These are phyloP conservation scores for Tenualosa thibaudeaui DNA, from an alignment of 2,797 vertebrate genomes.

Conservation along the genomic window DNA sequence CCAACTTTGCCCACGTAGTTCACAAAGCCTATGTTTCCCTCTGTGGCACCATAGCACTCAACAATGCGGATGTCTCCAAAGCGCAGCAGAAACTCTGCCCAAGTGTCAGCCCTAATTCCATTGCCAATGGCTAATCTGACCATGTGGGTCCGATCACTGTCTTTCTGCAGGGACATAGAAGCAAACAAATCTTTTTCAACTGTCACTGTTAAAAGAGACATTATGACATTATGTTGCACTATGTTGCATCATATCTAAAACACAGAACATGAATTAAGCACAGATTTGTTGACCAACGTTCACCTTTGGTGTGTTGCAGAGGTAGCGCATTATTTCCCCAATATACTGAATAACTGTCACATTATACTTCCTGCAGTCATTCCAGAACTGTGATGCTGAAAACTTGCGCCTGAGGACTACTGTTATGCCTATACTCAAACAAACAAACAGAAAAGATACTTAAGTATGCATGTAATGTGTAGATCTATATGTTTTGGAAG, in stretches of 20 bases:
- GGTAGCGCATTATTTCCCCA: constrained; percentile 86
- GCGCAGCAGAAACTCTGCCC: constrained; percentile 80
- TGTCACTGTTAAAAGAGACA: not conserved
- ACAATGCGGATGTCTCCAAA: constrained; percentile 79
- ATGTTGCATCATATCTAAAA: not conserved
- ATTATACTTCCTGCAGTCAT: constrained; percentile 85
- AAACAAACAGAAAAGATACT: not conserved
- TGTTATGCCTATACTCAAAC: constrained; percentile 74
- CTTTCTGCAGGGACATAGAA: constrained; percentile 63
- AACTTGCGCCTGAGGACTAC: constrained; percentile 81
- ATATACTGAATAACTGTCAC: constrained; percentile 88
- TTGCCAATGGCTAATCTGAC: constrained; percentile 82
- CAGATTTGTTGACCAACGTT: constrained; percentile 15
- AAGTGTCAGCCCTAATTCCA: constrained; percentile 78
- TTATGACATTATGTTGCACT: not conserved
- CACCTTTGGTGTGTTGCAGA: constrained; percentile 83
- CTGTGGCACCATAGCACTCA: constrained; percentile 86
- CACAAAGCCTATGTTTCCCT: constrained; percentile 81
- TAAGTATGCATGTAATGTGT: no score
- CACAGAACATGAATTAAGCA: not conserved
- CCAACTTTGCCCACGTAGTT: constrained; percentile 84
- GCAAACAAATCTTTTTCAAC: not conserved
- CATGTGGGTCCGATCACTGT: constrained; percentile 78
- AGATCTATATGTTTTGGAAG: no score
- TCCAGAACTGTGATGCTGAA: constrained; percentile 87